Evolutionary conservation across 2,888 invertebrate species (phyloP).

Genomic region (Apamea sordens): DNA sequence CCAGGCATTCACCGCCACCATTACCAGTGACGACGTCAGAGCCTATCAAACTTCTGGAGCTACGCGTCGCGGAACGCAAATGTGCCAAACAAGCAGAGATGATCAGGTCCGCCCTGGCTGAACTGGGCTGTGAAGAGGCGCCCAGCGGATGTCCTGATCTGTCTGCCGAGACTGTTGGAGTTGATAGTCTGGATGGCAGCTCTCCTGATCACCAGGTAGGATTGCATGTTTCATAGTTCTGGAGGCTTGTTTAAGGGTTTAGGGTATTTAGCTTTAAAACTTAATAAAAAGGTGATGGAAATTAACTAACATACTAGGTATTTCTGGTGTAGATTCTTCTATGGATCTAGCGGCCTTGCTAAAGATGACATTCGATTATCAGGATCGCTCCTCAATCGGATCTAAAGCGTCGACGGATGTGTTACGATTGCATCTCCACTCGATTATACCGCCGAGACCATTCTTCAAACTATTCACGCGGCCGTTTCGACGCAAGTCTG

Average conservation of each 20-base stretch:
- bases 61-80: slow-evolving; percentile 95
- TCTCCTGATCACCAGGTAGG: slow-evolving; percentile 92
- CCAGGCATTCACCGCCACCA: slow-evolving; percentile 88
- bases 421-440: slow-evolving; percentile 90
- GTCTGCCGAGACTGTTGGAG: slow-evolving; percentile 93
- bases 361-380: slow-evolving; percentile 72
- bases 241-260: slow-evolving; percentile 1
- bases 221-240: slow-evolving; percentile 20
- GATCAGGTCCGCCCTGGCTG: slow-evolving; percentile 95
- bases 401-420: slow-evolving; percentile 88
- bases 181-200: slow-evolving; percentile 91
- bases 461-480: slow-evolving; percentile 92
- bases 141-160: slow-evolving; percentile 96
- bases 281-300: background rate
- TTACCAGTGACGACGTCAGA: slow-evolving; percentile 87
- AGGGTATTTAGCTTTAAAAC: background rate
- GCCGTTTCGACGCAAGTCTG: slow-evolving; percentile 93
- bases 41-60: slow-evolving; percentile 94
- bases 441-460: slow-evolving; percentile 89
- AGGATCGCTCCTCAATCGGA: slow-evolving; percentile 89
- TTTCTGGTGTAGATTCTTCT: slow-evolving; percentile 49
- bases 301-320: slow-evolving; percentile 49
- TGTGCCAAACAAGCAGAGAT: slow-evolving; percentile 95
- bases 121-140: slow-evolving; percentile 96
- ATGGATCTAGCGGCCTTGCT: slow-evolving; percentile 39